These are phyloP conservation scores for Gastrophryne carolinensis DNA, from an alignment of 2,797 vertebrate genomes.

Conservation along the genomic window DNA sequence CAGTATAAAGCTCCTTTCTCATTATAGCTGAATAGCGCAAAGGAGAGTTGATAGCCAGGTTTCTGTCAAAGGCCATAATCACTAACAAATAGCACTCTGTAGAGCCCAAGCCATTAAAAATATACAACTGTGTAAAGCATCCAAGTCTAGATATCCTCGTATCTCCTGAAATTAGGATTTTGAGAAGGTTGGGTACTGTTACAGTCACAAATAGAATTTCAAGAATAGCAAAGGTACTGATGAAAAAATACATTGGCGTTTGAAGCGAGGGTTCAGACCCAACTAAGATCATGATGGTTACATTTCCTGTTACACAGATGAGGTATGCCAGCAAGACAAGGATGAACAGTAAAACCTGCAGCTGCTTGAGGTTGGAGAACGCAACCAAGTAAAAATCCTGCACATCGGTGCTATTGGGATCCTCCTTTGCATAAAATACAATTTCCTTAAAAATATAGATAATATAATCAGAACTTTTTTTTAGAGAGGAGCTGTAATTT, in stretches of 20 bases:
- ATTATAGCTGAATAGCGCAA: constrained; percentile 19
- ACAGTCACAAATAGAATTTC: constrained; percentile 33
- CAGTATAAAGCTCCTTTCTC: background rate
- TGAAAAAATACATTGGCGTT: constrained; percentile 35
- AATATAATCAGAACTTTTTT: too few species aligned
- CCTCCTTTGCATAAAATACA: too few species aligned
- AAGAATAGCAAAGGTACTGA: background rate
- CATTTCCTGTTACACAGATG: background rate
- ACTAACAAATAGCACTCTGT: constrained; percentile 54
- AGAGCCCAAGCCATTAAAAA: constrained; percentile 50
- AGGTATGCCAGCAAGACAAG: background rate
- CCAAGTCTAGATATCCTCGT: constrained; percentile 47
- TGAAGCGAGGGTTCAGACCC: background rate
- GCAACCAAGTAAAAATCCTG: background rate
- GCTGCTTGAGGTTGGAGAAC: background rate
- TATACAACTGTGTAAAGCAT: constrained; percentile 52
- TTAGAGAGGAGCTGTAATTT: too few species aligned
- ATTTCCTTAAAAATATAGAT: too few species aligned
- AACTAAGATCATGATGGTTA: background rate
- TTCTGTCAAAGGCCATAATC: constrained; percentile 50
- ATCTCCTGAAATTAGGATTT: background rate
- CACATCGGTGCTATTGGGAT: background rate
- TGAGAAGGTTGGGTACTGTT: constrained; percentile 15
- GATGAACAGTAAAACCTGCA: constrained; percentile 9
- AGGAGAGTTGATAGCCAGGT: constrained; percentile 35